Base-by-base conservation (phyloP, 2,888 invertebrate species). In the Amorpha juglandis region DNA sequence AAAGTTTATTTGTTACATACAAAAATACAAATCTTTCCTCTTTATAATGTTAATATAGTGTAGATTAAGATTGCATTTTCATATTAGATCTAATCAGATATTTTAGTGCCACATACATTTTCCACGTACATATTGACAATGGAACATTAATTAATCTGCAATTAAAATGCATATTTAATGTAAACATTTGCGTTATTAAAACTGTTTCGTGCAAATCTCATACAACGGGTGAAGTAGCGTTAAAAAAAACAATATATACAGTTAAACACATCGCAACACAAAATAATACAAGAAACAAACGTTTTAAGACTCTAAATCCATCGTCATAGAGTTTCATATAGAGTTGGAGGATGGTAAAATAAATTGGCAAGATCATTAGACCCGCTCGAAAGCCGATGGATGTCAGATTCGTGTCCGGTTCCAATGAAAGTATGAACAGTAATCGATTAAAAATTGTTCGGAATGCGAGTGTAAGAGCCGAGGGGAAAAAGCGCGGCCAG, bases 401-500 rank as follows among this genome's bases (percentile, higher is more conserved):
- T 75, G 76, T 74, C 74, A 70, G 74, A 70, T 70, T 72, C 66
- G 65, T 63, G 70, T 76, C 76, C 76, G 76, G 70, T 71, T 70
- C 27, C 38, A 67, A 71, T 72, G 75, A 74, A 75, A 75, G 73
- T 69, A 63, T 65, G 33, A 33, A 63, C 48, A 47, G 47, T 63
- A 63, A 63, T 63, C 48, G 62, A 63, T 63, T 63, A 38, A 35
- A 65, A 27, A 65, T 33, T 8, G 51, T 63, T 50, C n/a, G 63
- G 45, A 64, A 64, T 64, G 33, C 27, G 53, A 64, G 53, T 7
- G 53, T 33, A 6, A 47, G 58, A 58, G 38, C 19, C 19, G 19
- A 9, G 58, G 21, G 3, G 52, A 42, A 53, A 6, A 42, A 58
- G 42, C 19, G 58, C 9, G 16, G 38, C 14, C 42, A 7, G 42